phyloP scores from a whole-genome alignment of 1,140 invertebrate species.

The Rhynchophorus ferrugineus region DNA sequence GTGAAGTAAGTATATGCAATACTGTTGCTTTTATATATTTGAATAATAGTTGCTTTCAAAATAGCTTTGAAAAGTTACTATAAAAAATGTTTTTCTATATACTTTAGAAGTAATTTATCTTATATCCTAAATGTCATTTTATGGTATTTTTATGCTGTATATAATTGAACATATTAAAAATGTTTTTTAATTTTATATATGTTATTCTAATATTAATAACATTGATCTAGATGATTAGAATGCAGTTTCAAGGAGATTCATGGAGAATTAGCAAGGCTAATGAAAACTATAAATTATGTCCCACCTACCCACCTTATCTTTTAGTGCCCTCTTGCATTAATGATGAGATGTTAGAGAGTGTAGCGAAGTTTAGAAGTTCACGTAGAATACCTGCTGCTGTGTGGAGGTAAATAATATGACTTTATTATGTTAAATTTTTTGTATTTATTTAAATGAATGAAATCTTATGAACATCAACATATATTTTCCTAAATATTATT shows the following conservation, averaged over 20 bases:
- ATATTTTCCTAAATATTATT: slow-evolving; percentile 5
- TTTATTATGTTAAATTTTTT: background rate
- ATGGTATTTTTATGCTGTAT: too few species aligned
- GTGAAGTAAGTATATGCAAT: slow-evolving; percentile 36
- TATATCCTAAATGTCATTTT: too few species aligned
- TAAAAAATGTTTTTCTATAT: too few species aligned
- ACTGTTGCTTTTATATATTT: too few species aligned
- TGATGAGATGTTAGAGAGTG: slow-evolving; percentile 73
- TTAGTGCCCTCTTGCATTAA: slow-evolving; percentile 80
- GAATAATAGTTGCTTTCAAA: too few species aligned
- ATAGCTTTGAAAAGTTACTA: too few species aligned
- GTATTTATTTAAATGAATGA: background rate
- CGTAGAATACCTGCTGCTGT: slow-evolving; percentile 84
- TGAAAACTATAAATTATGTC: slow-evolving; percentile 76
- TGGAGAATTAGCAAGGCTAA: slow-evolving; percentile 85
- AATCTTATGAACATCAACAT: background rate
- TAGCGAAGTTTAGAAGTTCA: slow-evolving; percentile 81
- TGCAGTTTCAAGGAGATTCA: slow-evolving; percentile 76
- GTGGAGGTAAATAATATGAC: slow-evolving; percentile 71
- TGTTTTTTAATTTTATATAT: background rate
- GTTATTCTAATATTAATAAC: background rate
- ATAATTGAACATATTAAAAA: slow-evolving; percentile 1
- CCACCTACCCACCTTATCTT: slow-evolving; percentile 81
- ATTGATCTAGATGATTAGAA: slow-evolving; percentile 57
- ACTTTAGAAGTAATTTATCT: too few species aligned